These are phyloP conservation scores for Ormia ochracea DNA, from an alignment of 2,888 invertebrate species.

Conservation along the genomic window DNA sequence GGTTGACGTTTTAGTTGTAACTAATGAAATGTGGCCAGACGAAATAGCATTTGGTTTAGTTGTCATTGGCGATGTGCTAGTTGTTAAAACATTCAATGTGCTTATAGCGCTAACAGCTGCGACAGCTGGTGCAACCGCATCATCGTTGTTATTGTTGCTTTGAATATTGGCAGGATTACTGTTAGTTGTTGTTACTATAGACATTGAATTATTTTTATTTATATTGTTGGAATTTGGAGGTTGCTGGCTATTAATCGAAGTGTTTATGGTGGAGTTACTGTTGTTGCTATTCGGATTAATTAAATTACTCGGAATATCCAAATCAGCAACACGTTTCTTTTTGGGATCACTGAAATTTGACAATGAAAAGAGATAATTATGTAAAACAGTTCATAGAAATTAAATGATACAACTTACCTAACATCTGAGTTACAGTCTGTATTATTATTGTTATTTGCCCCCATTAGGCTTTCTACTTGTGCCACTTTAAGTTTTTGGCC, in stretches of 20 bases:
- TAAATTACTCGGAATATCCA: slow-evolving; percentile 65
- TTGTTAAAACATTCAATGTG: slow-evolving; percentile 57
- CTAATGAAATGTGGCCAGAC: slow-evolving; percentile 34
- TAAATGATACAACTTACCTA: slow-evolving; percentile 68
- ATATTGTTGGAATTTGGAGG: slow-evolving; percentile 58
- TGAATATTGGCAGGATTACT: slow-evolving; percentile 66
- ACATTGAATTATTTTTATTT: slow-evolving; percentile 21
- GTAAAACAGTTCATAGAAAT: neutral
- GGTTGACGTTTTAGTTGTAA: slow-evolving; percentile 48
- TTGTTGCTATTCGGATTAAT: slow-evolving; percentile 47
- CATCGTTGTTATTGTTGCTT: slow-evolving; percentile 59
- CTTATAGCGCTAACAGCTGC: slow-evolving; percentile 17
- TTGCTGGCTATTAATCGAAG: slow-evolving; percentile 63
- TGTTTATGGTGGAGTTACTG: slow-evolving; percentile 7
- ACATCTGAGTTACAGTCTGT: slow-evolving; percentile 71
- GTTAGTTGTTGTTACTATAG: slow-evolving; percentile 48
- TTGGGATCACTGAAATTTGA: slow-evolving; percentile 73
- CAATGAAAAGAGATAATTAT: neutral
- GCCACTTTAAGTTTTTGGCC: slow-evolving; percentile 75
- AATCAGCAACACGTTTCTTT: slow-evolving; percentile 74
- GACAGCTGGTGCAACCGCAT: slow-evolving; percentile 42
- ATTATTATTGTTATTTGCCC: slow-evolving; percentile 64
- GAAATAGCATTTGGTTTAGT: slow-evolving; percentile 52
- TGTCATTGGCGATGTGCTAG: slow-evolving; percentile 57
- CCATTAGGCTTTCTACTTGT: slow-evolving; percentile 71